Base-by-base conservation (phyloP, 1,140 invertebrate genomes). In the Hylyphantes graminicola region DNA sequence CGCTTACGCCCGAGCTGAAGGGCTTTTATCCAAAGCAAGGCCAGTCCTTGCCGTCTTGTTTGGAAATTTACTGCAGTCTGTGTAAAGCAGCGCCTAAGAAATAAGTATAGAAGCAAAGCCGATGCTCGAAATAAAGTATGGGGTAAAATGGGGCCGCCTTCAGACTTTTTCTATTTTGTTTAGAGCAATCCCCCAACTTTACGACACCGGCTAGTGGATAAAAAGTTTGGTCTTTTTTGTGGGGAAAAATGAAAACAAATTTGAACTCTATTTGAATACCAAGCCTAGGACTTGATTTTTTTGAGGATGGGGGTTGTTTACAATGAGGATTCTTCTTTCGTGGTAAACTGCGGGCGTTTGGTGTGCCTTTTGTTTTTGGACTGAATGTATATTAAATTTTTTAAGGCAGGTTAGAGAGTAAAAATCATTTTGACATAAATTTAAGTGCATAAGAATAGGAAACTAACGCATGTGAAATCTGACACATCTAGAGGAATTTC, bases 51-150 rank as follows among this genome's bases (percentile, higher is more conserved):
- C 5, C 17, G n/a, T 74, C 55, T 74, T 74, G 13, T 35, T 35
- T 19, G 7, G 13, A 21, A 74, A 74, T 74, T 74, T 55, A 74
- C 17, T 74, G 72, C 53, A 57, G 59, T 6, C 12, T 61, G 17
- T 59, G 55, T 74, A 59, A 74, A 74, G 55, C 35, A 74, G 72
- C 21, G n/a, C 11, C 2, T 2, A 21, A 57, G 17, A 59, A 74
- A 53, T 70, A 54, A 70, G 68, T 54, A 70, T 59, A 59, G 72
- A 19, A 59, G 12, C 17, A 10, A 59, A 74, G 55, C 13, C 72
- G 72, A 74, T 74, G 72, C 72, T 57, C 35, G 55, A 59, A 74
- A 74, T 74, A 48, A 74, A 74, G 55, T 59, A 73, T 15, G 54
- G 70, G 51, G 54, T 35, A 74, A 61, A 74, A 17, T 48, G 21